phyloP scores from a whole-genome alignment of 1,140 invertebrate genomes.

The Eriosoma lanigerum region DNA sequence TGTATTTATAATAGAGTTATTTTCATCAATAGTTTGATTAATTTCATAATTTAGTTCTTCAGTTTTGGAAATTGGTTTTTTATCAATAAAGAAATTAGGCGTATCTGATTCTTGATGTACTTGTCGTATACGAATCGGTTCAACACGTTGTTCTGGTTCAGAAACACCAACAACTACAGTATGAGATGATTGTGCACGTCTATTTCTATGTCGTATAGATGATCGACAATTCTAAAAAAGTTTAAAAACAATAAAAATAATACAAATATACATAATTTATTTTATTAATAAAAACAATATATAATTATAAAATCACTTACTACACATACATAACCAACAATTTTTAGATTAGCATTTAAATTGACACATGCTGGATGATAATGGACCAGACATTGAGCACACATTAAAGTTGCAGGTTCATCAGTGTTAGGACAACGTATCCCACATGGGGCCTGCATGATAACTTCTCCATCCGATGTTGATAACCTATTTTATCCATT shows the following conservation, averaged over 20 bases:
- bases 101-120: conserved; percentile 22
- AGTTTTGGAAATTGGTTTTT: conserved; percentile 24
- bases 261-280: neutral
- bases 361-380: conserved; percentile 49
- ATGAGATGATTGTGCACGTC: conserved; percentile 7
- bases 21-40: neutral
- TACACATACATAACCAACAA: conserved; percentile 44
- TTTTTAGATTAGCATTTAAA: conserved; percentile 47
- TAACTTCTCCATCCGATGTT: conserved; percentile 47
- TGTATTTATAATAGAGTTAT: conserved; percentile 12
- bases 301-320: conserved; percentile 4
- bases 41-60: neutral
- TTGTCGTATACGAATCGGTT: conserved; percentile 46
- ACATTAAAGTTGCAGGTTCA: conserved; percentile 43
- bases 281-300: neutral
- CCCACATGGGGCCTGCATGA: conserved; percentile 41
- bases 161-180: conserved; percentile 23
- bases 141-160: conserved; percentile 39
- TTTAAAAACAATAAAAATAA: neutral
- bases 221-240: conserved; percentile 42
- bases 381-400: conserved; percentile 40
- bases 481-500: conserved; percentile 49
- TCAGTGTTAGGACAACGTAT: conserved; percentile 32
- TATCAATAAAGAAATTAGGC: conserved; percentile 41
- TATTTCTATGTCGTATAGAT: conserved; percentile 23